phyloP scores from a whole-genome alignment of 2,888 invertebrate genomes.

The Scaptomyza flava region DNA sequence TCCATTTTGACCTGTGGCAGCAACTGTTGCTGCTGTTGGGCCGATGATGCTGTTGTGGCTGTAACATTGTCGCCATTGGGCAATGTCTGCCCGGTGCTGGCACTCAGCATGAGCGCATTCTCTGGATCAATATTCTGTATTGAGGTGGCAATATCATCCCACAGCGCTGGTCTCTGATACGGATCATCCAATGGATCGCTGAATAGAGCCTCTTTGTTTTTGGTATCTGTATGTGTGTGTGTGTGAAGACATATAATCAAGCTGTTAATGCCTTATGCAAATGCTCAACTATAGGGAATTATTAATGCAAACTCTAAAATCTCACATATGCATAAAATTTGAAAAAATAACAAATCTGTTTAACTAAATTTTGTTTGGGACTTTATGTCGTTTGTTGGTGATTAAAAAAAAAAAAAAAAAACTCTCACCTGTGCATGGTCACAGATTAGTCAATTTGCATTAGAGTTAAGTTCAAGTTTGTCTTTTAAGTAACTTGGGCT shows the following conservation, averaged over 20 bases:
- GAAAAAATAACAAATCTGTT: constrained; percentile 62
- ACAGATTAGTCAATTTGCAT: constrained; percentile 9
- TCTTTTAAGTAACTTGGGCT: background rate
- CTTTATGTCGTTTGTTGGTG: constrained; percentile 3
- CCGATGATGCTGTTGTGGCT: constrained; percentile 31
- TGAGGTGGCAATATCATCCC: constrained; percentile 96
- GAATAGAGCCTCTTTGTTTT: constrained; percentile 84
- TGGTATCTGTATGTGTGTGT: constrained; percentile 75
- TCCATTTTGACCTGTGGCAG: constrained; percentile 91
- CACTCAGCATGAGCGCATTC: constrained; percentile 93
- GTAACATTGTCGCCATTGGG: constrained; percentile 65
- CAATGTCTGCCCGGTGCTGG: constrained; percentile 85
- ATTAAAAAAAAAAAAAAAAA: constrained; percentile 1
- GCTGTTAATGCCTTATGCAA: constrained; percentile 70
- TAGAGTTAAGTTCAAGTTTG: constrained; percentile 20
- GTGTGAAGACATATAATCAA: constrained; percentile 52
- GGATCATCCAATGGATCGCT: constrained; percentile 88
- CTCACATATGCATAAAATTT: constrained; percentile 81
- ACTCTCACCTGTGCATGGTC: constrained; percentile 12
- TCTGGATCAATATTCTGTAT: constrained; percentile 96
- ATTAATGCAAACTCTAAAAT: constrained; percentile 73
- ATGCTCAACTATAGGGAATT: constrained; percentile 54
- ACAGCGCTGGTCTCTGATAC: constrained; percentile 93
- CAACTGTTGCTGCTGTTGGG: constrained; percentile 50
- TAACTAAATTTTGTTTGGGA: constrained; percentile 59